These are phyloP conservation scores for Petrolisthes manimaculis DNA, from an alignment of 2,888 invertebrate species.

Conservation along the genomic window DNA sequence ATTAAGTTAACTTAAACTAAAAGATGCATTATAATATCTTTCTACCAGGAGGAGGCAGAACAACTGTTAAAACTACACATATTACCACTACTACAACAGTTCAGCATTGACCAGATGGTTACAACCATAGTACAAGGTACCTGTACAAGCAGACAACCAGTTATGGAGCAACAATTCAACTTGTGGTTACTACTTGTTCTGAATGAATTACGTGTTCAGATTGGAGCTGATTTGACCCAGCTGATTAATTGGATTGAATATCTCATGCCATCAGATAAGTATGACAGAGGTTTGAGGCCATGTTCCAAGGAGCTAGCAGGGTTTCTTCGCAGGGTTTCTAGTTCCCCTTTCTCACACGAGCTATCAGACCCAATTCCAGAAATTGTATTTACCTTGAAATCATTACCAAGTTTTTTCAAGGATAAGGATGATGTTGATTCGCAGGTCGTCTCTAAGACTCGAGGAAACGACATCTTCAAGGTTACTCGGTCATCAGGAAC, in stretches of 20 bases:
- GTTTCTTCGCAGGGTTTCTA: slow-evolving; percentile 3
- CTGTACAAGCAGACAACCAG: slow-evolving; percentile 18
- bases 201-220: slow-evolving; percentile 53
- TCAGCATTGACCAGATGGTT: slow-evolving; percentile 35
- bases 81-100: slow-evolving; percentile 24
- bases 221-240: slow-evolving; percentile 31
- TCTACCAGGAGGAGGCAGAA: slow-evolving; percentile 30
- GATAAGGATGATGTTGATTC: too few relatives aligned
- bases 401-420: slow-evolving; percentile 19
- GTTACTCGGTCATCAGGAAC: not conserved
- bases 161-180: slow-evolving; percentile 27
- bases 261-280: slow-evolving; percentile 41
- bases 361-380: not conserved
- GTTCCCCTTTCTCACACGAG: not conserved
- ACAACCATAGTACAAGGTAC: not conserved
- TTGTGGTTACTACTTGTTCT: slow-evolving; percentile 49
- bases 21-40: too few relatives aligned
- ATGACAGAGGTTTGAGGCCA: slow-evolving; percentile 25
- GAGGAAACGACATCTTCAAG: not conserved
- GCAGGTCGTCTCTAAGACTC: too few relatives aligned
- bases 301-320: slow-evolving; percentile 22
- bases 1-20: not conserved
- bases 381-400: not conserved
- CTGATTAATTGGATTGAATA: slow-evolving; percentile 34
- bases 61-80: slow-evolving; percentile 21